These are phyloP conservation scores for Urocitellus parryii DNA, from an alignment of 2,113 vertebrate genomes.

Conservation along the genomic window DNA sequence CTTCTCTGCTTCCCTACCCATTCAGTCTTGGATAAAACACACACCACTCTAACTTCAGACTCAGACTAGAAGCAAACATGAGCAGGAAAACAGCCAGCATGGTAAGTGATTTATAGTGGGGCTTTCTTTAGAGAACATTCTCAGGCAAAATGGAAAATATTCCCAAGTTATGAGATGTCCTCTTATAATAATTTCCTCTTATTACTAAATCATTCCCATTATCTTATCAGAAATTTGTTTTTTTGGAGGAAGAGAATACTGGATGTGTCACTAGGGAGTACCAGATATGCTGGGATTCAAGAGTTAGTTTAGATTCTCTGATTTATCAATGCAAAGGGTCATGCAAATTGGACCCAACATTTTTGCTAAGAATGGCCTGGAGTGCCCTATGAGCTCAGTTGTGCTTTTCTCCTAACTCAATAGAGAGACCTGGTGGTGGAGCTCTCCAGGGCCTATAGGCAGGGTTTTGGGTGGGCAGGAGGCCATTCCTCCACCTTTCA, in stretches of 20 bases:
- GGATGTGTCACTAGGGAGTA: not conserved
- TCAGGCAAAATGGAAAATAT: constrained; percentile 52
- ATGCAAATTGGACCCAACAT: not conserved
- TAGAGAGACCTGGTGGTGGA: not conserved
- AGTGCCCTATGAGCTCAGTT: not conserved
- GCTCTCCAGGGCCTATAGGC: not conserved
- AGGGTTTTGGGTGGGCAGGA: not conserved
- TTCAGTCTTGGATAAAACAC: not conserved
- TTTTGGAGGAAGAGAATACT: not conserved
- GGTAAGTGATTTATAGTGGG: constrained; percentile 67
- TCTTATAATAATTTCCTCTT: constrained; percentile 52
- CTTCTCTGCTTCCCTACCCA: not conserved
- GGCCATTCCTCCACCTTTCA: not conserved
- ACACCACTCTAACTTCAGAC: not conserved
- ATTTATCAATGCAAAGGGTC: constrained; percentile 29
- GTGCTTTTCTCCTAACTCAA: not conserved
- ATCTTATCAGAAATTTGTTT: constrained; percentile 64
- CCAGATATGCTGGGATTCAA: not conserved
- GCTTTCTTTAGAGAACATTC: constrained; percentile 38
- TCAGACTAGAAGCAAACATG: not conserved
- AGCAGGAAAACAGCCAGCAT: not conserved
- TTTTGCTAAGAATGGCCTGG: not conserved
- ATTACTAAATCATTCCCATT: constrained; percentile 59
- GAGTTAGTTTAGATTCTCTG: not conserved
- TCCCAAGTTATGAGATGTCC: constrained; percentile 44